Conservation (phyloP, 2,113 vertebrate genomes). For the Aptenodytes patagonicus region DNA sequence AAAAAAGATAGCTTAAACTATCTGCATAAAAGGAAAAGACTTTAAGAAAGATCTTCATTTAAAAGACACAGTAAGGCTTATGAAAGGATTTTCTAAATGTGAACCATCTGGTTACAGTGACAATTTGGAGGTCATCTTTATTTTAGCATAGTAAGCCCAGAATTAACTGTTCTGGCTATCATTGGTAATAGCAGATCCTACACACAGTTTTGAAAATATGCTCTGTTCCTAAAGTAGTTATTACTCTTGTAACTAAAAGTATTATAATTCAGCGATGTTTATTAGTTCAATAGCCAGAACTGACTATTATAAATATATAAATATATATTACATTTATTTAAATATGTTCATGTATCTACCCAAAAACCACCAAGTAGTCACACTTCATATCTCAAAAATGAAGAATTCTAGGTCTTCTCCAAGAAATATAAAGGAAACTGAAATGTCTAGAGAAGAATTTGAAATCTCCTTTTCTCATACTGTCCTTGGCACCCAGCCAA, state of each 20-base stretch:
- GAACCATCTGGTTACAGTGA: constrained; percentile 21
- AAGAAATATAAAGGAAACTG: not conserved
- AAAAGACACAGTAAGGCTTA: not conserved
- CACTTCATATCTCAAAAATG: not conserved
- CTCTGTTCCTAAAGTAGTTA: not conserved
- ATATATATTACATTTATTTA: not conserved
- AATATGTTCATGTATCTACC: not conserved
- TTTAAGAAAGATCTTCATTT: not conserved
- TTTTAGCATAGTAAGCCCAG: not conserved
- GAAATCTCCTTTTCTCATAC: not conserved
- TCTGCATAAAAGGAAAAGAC: not conserved
- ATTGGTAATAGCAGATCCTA: not conserved
- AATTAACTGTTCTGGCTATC: constrained; percentile 2
- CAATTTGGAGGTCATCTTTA: not conserved
- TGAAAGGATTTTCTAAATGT: constrained; percentile 2
- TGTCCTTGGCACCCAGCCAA: not conserved
- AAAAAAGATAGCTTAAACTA: not conserved
- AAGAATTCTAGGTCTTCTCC: not conserved
- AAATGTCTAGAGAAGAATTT: not conserved
- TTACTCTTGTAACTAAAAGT: not conserved
- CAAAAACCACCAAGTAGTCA: not conserved
- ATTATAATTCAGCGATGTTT: not conserved
- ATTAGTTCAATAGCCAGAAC: not conserved
- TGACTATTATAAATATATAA: not conserved
- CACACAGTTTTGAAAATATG: not conserved